A percentile compares a stretch with the other conserved stretches of the same genome.
Evolutionary conservation across 92 coral and sea anemone genomes (phyloP).

Genomic region (Epizoanthus ramosus): DNA sequence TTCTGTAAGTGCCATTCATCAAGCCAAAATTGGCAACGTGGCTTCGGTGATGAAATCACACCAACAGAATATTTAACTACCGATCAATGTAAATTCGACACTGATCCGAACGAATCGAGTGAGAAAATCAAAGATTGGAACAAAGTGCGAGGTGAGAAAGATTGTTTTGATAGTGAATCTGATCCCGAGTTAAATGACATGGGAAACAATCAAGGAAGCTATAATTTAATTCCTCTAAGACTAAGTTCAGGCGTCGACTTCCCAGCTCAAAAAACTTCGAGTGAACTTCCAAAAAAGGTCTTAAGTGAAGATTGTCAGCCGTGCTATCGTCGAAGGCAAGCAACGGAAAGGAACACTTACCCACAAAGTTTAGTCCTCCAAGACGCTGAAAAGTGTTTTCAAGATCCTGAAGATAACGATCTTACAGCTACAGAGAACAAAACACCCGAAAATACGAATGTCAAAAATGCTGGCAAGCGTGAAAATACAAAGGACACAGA

Average conservation of each 20-base stretch:
- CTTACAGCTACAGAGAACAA: not conserved
- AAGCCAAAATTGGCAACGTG: not conserved
- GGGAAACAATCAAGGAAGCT: slow-evolving; percentile 31
- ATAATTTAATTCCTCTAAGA: slow-evolving; percentile 3
- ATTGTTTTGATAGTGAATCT: slow-evolving; percentile 31
- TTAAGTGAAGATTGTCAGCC: not conserved
- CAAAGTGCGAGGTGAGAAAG: slow-evolving; percentile 22
- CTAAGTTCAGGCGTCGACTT: not conserved
- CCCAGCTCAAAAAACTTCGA: not conserved
- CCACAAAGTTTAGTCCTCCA: not conserved
- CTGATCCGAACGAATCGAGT: slow-evolving; percentile 9
- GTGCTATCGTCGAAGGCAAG: not conserved
- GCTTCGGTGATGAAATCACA: not conserved
- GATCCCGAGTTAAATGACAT: slow-evolving; percentile 1
- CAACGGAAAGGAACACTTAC: not conserved
- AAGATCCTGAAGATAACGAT: slow-evolving; percentile 15
- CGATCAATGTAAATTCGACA: slow-evolving; percentile 1
- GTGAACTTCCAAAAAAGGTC: not conserved
- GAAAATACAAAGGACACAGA: not conserved
- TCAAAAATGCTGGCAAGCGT: not conserved
- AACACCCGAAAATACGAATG: not conserved
- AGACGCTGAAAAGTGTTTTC: slow-evolving; percentile 15
- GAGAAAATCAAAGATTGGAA: slow-evolving; percentile 7
- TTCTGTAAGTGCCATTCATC: slow-evolving; percentile 24
- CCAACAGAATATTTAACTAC: not conserved